phyloP scores from a whole-genome alignment of 2,113 vertebrate genomes.

The Oryzias javanicus region DNA sequence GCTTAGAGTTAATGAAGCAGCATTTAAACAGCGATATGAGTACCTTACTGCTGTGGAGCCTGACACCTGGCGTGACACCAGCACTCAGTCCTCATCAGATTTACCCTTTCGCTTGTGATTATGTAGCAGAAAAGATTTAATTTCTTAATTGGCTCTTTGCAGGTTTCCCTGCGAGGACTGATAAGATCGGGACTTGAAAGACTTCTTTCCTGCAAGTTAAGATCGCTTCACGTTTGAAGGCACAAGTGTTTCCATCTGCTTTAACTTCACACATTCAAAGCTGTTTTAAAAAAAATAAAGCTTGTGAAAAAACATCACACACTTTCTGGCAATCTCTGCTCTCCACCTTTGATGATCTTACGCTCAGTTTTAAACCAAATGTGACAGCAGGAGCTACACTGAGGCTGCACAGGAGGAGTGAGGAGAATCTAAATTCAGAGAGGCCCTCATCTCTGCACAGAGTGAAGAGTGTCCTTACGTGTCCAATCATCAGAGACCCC shows the following conservation, averaged over 20 bases:
- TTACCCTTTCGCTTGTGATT: constrained; percentile 32
- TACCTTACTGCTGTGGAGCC: constrained; percentile 22
- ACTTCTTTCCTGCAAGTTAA: neutral
- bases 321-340: constrained; percentile 1
- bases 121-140: constrained; percentile 4
- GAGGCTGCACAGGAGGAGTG: neutral
- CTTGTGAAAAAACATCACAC: constrained; percentile 1
- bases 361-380: constrained; percentile 2
- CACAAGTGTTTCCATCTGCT: neutral
- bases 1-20: constrained; percentile 49
- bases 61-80: constrained; percentile 16
- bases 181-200: neutral
- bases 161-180: neutral
- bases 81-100: constrained; percentile 6
- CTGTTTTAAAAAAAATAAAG: neutral
- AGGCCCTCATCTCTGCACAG: neutral
- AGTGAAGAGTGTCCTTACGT: neutral
- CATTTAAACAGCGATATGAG: constrained; percentile 25
- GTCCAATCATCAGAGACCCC: neutral
- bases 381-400: neutral
- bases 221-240: neutral
- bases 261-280: neutral
- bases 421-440: neutral
- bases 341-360: constrained; percentile 3
- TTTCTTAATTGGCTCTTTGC: constrained; percentile 16